Evolutionary conservation across 1,140 invertebrate genomes (phyloP).

Genomic region (Oedothorax gibbosus): DNA sequence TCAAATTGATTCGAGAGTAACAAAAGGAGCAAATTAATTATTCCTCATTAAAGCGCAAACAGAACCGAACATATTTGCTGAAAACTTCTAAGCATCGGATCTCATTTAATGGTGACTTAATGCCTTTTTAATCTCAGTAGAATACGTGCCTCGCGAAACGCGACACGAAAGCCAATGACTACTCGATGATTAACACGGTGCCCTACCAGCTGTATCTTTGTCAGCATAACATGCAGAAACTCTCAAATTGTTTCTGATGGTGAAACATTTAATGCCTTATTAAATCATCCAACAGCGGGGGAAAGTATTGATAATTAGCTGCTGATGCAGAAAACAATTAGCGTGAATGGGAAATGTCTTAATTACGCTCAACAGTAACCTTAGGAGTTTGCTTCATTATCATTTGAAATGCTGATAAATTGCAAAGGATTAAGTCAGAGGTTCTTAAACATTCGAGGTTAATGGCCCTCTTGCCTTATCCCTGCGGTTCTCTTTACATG

Average conservation of each 20-base stretch:
- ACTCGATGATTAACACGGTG: slow-evolving; percentile 19
- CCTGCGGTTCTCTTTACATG: too few relatives aligned
- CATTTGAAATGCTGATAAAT: too few relatives aligned
- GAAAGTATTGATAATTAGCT: slow-evolving; percentile 24
- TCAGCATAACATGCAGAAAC: slow-evolving; percentile 13
- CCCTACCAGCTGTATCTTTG: slow-evolving; percentile 11
- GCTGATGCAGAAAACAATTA: not conserved
- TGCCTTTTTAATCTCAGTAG: slow-evolving; percentile 31
- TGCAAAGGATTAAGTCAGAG: too few relatives aligned
- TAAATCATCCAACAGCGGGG: not conserved
- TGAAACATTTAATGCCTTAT: slow-evolving; percentile 32
- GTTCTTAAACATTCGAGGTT: too few relatives aligned
- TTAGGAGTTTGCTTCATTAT: too few relatives aligned
- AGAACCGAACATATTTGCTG: slow-evolving; percentile 11
- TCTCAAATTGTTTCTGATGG: slow-evolving; percentile 26
- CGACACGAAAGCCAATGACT: slow-evolving; percentile 13
- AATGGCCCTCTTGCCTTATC: too few relatives aligned
- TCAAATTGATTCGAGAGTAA: slow-evolving; percentile 10
- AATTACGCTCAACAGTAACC: too few relatives aligned
- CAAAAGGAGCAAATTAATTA: slow-evolving; percentile 25
- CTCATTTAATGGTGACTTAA: slow-evolving; percentile 41
- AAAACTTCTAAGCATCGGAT: slow-evolving; percentile 20
- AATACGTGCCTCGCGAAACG: slow-evolving; percentile 27
- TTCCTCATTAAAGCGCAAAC: slow-evolving; percentile 29
- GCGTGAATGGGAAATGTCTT: too few relatives aligned